Evolutionary conservation across 1,140 invertebrate genomes (phyloP).

Genomic region (Myzus persicae): DNA sequence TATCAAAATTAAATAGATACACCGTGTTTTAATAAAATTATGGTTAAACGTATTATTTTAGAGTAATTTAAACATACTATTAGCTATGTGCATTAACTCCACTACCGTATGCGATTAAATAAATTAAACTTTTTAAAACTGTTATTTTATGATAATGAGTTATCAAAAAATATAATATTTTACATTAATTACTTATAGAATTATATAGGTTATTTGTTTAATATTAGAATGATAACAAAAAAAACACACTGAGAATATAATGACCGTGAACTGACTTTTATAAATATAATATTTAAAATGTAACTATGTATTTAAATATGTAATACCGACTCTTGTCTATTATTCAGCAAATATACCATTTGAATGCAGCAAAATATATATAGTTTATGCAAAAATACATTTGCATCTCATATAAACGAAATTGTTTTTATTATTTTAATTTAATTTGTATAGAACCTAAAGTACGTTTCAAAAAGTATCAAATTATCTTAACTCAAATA

Average conservation of each 20-base stretch:
- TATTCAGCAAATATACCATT: no score
- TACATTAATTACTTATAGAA: not conserved
- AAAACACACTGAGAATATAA: not conserved
- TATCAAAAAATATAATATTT: not conserved
- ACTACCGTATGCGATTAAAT: not conserved
- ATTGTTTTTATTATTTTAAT: no score
- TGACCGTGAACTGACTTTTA: no score
- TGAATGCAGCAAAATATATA: no score
- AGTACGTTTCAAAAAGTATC: no score
- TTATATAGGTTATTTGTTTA: not conserved
- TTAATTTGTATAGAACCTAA: no score
- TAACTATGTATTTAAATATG: no score
- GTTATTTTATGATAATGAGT: not conserved
- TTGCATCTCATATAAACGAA: no score
- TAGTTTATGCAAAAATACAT: no score
- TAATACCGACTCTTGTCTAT: no score
- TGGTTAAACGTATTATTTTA: not conserved
- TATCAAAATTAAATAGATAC: not conserved
- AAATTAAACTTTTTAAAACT: not conserved
- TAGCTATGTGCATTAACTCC: not conserved
- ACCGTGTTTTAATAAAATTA: not conserved
- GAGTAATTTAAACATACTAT: not conserved
- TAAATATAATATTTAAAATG: no score
- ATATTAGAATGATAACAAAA: not conserved
- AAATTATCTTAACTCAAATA: no score